These are phyloP conservation scores for Cosmopolites sordidus DNA, from an alignment of 2,888 invertebrate genomes.

Conservation along the genomic window DNA sequence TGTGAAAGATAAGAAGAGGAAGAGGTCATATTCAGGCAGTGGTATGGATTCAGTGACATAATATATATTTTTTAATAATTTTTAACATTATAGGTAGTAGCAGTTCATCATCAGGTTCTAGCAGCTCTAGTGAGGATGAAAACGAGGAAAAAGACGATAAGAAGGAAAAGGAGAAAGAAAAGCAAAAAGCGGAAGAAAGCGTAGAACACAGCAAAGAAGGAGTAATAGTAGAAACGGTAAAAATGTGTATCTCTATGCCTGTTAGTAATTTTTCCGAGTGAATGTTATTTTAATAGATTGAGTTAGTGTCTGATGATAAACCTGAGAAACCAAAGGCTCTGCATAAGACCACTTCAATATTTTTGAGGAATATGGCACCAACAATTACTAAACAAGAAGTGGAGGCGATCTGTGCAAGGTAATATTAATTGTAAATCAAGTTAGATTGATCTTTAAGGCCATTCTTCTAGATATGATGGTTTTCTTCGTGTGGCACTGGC, in stretches of 20 bases:
- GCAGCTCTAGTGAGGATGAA: constrained; percentile 51
- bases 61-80: too few relatives aligned
- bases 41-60: constrained; percentile 24
- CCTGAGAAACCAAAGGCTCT: constrained; percentile 64
- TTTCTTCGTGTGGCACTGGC: constrained; percentile 94
- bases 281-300: constrained; percentile 25
- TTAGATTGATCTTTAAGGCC: neutral
- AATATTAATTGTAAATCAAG: neutral
- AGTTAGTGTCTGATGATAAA: constrained; percentile 51
- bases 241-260: neutral
- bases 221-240: neutral
- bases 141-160: constrained; percentile 33
- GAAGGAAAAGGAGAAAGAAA: constrained; percentile 32
- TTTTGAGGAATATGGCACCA: constrained; percentile 91
- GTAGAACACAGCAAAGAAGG: constrained; percentile 41
- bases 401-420: constrained; percentile 65
- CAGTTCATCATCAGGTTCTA: constrained; percentile 49
- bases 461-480: constrained; percentile 72
- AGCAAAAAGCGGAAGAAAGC: constrained; percentile 38
- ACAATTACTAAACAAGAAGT: constrained; percentile 95
- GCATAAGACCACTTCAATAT: constrained; percentile 96
- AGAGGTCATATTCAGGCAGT: constrained; percentile 52
- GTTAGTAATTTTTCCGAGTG: neutral
- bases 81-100: constrained; percentile 35
- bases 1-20: constrained; percentile 44